Conservation (phyloP, 2,888 invertebrate species). For the Heliconius aoede region DNA sequence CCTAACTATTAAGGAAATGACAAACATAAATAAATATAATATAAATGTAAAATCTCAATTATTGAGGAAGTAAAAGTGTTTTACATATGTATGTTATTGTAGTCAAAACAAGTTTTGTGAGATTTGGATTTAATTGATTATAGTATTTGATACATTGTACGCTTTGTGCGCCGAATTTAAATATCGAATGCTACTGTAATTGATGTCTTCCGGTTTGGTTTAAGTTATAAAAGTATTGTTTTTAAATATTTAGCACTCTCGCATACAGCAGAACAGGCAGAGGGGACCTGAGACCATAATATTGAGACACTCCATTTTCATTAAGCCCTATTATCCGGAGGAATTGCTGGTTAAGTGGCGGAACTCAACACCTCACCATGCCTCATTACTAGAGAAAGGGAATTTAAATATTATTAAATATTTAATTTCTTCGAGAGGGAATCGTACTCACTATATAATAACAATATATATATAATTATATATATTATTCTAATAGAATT, state of each 20-base stretch:
- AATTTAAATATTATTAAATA: too few species aligned
- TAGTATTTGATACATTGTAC: conserved; percentile 48
- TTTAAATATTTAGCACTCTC: neutral
- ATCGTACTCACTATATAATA: too few species aligned
- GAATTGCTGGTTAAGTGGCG: too few species aligned
- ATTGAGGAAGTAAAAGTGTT: conserved; percentile 43
- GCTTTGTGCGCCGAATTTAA: conserved; percentile 50
- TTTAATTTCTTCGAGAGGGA: too few species aligned
- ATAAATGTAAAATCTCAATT: conserved; percentile 12
- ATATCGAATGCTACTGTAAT: conserved; percentile 53
- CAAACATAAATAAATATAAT: neutral
- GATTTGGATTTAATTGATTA: conserved; percentile 49
- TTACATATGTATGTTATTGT: conserved; percentile 34
- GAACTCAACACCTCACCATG: too few species aligned
- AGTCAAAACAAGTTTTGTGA: conserved; percentile 47
- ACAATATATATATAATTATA: too few species aligned
- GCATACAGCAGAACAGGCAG: too few species aligned
- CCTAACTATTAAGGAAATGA: conserved; percentile 23
- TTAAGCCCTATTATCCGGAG: too few species aligned
- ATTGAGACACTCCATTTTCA: too few species aligned
- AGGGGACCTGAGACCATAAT: too few species aligned
- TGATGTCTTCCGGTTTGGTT: conserved; percentile 53
- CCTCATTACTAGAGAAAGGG: neutral
- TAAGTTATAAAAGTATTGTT: conserved; percentile 32
- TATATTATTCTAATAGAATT: too few species aligned